phyloP scores from a whole-genome alignment of 2,888 invertebrate genomes.

The Coremacera marginata region DNA sequence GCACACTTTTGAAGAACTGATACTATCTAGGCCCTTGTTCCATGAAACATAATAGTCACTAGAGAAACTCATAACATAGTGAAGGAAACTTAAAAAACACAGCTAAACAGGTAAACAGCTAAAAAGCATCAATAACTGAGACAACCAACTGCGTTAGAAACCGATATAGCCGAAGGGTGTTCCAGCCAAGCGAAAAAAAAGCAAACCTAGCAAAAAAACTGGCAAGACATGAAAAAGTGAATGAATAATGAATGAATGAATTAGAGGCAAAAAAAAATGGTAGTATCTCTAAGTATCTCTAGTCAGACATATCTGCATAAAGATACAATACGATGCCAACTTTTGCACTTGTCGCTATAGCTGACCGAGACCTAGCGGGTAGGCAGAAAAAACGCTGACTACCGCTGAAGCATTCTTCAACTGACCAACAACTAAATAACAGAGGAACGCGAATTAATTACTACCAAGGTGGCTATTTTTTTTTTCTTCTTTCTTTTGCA shows the following conservation, averaged over 20 bases:
- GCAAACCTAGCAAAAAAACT: not conserved
- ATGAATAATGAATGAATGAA: not conserved
- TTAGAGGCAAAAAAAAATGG: not conserved
- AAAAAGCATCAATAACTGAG: not conserved
- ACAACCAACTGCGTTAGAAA: not conserved
- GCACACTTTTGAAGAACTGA: constrained; percentile 10
- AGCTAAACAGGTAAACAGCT: too few species aligned
- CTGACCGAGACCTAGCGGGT: too few species aligned
- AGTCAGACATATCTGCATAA: too few species aligned
- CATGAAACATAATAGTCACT: not conserved
- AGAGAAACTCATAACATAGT: not conserved
- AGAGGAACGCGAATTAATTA: not conserved
- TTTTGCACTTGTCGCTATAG: too few species aligned
- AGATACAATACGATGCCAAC: too few species aligned
- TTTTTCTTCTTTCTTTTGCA: not conserved
- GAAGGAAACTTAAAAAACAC: not conserved
- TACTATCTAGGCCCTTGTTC: not conserved
- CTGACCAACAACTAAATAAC: not conserved
- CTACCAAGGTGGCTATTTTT: not conserved
- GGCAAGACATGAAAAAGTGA: not conserved
- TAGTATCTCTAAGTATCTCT: too few species aligned
- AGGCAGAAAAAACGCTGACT: too few species aligned
- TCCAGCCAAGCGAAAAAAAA: not conserved
- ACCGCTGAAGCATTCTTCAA: too few species aligned
- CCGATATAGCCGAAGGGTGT: not conserved